phyloP scores from a whole-genome alignment of 1,140 invertebrate species.

The Eueides isabella region DNA sequence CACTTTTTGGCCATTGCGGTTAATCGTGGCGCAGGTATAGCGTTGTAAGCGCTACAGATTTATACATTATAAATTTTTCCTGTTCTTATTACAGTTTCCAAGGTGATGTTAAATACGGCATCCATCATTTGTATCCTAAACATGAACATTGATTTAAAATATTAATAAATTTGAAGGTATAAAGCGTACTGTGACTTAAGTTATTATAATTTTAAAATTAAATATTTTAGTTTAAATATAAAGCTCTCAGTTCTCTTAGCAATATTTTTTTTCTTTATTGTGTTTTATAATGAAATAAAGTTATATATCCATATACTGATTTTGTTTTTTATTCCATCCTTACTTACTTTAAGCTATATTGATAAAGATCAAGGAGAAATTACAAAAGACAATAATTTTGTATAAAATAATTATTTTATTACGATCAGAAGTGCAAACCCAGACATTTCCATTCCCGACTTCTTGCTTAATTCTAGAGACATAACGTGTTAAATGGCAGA shows the following conservation, averaged over 20 bases:
- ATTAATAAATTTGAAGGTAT: neutral
- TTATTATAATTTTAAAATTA: neutral
- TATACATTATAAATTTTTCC: too few species aligned
- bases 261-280: neutral
- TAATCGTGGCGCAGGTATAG: too few species aligned
- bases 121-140: slow-evolving; percentile 39
- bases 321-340: neutral
- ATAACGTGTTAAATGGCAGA: too few species aligned
- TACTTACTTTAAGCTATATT: neutral
- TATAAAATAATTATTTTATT: too few species aligned
- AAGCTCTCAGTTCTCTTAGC: neutral
- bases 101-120: slow-evolving; percentile 44
- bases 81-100: slow-evolving; percentile 46
- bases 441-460: too few species aligned
- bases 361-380: too few species aligned
- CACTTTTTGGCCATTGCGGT: too few species aligned
- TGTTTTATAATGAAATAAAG: neutral
- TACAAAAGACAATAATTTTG: too few species aligned
- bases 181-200: neutral
- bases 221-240: neutral
- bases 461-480: too few species aligned
- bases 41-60: too few species aligned
- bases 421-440: too few species aligned
- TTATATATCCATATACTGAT: neutral
- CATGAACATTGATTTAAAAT: slow-evolving; percentile 55